These are phyloP conservation scores for Pyrrhura leucotis DNA, from an alignment of 2,797 vertebrate species.

Conservation along the genomic window DNA sequence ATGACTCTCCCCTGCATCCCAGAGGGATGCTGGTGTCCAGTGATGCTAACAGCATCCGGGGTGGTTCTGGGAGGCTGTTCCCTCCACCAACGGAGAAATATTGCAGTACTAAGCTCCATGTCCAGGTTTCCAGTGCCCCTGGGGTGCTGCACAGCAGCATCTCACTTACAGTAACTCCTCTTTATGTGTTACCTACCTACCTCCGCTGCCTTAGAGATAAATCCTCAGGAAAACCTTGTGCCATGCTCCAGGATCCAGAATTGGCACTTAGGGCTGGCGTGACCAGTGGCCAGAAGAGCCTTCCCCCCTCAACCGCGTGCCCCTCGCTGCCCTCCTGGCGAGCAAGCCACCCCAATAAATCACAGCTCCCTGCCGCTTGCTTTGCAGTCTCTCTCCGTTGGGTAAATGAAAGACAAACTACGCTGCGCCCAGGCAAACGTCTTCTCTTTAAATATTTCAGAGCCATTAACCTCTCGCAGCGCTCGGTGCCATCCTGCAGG, in stretches of 20 bases:
- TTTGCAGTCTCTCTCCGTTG: neutral
- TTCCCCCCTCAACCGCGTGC: accelerated
- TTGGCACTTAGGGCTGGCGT: neutral
- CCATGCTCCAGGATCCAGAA: neutral
- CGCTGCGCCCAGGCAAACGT: accelerated
- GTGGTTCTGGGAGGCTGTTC: neutral
- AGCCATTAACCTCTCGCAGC: neutral
- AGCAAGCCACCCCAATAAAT: neutral
- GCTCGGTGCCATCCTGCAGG: neutral
- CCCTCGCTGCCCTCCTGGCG: accelerated
- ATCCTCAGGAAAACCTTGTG: neutral
- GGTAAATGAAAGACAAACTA: neutral
- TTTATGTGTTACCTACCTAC: neutral
- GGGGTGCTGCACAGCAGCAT: neutral
- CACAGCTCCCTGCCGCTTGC: neutral
- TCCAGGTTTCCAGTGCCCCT: neutral
- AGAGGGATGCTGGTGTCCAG: neutral
- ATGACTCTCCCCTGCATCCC: neutral
- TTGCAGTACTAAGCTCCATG: neutral
- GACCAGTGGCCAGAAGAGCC: neutral
- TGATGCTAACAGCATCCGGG: accelerated
- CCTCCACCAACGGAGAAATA: neutral
- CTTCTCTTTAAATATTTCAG: constrained; percentile 7
- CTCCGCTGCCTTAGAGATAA: neutral
- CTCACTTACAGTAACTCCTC: neutral